Evolutionary conservation across 2,888 invertebrate species (phyloP).

Genomic region (Barypeithes pellucidus): DNA sequence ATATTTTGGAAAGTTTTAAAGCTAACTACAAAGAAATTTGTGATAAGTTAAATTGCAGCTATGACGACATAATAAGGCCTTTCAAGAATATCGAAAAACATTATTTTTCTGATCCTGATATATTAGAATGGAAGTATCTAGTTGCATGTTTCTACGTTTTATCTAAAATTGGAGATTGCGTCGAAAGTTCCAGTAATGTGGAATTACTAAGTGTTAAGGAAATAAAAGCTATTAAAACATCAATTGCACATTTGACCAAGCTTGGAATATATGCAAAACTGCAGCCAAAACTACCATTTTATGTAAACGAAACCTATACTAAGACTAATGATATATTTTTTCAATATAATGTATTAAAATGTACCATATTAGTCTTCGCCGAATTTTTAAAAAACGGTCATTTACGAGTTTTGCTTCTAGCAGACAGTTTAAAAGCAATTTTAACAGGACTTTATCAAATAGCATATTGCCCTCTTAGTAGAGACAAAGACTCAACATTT

Average conservation of each 20-base stretch:
- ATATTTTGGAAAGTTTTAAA: conserved; percentile 5
- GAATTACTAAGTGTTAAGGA: conserved; percentile 78
- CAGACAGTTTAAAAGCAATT: conserved; percentile 75
- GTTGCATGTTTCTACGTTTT: conserved; percentile 70
- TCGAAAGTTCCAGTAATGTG: conserved; percentile 60
- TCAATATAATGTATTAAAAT: conserved; percentile 73
- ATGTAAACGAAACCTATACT: conserved; percentile 49
- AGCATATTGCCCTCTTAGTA: conserved; percentile 79
- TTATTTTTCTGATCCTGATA: conserved; percentile 55
- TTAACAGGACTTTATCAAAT: conserved; percentile 81
- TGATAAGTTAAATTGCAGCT: conserved; percentile 43
- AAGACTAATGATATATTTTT: conserved; percentile 68
- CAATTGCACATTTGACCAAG: conserved; percentile 77
- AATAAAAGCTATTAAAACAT: conserved; percentile 76
- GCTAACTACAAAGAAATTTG: conserved; percentile 47
- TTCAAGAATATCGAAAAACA: conserved; percentile 45
- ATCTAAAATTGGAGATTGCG: conserved; percentile 63
- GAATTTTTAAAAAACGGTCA: conserved; percentile 72
- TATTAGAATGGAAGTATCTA: conserved; percentile 70
- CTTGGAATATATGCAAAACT: conserved; percentile 80
- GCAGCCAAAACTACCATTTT: conserved; percentile 71
- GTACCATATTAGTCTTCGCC: conserved; percentile 72
- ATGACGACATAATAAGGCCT: conserved; percentile 43
- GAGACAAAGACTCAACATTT: conserved; percentile 74
- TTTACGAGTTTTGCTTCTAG: conserved; percentile 74